Percentiles rank a stretch among this genome's conserved stretches.
Conservation (phyloP, 2,113 vertebrate genomes). For the Ginglymostoma cirratum region DNA sequence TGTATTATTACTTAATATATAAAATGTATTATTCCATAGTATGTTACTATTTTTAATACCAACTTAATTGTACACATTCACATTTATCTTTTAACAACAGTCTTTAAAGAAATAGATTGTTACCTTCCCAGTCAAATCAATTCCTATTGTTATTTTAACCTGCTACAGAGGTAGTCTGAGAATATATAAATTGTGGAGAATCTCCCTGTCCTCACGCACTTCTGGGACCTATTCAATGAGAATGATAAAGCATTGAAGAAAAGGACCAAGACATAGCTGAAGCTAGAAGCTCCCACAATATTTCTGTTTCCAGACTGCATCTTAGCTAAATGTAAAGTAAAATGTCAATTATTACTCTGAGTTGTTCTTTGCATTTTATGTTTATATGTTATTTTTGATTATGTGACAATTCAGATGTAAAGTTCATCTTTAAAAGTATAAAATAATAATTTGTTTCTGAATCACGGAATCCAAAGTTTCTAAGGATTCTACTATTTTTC, state of each 20-base stretch:
- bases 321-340: neutral
- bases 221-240: fast-evolving
- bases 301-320: neutral
- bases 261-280: neutral
- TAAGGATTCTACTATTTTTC: neutral
- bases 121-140: neutral
- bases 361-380: neutral
- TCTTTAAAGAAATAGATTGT: neutral
- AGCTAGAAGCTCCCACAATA: neutral
- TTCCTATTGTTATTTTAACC: neutral
- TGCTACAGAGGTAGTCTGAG: neutral
- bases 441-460: neutral
- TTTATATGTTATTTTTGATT: neutral
- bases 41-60: neutral
- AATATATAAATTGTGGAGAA: neutral
- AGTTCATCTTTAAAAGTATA: neutral
- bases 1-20: neutral
- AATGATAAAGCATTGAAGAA: neutral
- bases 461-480: neutral
- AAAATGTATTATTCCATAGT: neutral
- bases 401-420: neutral
- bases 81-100: neutral
- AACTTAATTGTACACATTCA: neutral
- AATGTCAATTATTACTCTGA: neutral
- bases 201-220: neutral